phyloP scores from a whole-genome alignment of 2,797 vertebrate species.

The Gymnothorax javanicus region DNA sequence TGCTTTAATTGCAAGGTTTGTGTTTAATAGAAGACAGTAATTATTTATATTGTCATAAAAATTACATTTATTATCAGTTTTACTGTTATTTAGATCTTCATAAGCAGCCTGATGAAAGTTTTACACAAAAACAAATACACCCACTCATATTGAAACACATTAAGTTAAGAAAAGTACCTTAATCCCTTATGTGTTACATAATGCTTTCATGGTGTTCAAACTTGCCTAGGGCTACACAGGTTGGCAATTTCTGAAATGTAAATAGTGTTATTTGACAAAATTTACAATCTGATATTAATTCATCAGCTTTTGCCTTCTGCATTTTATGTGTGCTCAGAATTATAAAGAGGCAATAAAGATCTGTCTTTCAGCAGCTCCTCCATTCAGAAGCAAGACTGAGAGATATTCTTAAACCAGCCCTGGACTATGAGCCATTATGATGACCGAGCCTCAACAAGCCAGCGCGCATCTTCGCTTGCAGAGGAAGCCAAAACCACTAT shows the following conservation, averaged over 20 bases:
- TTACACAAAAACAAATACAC: background rate
- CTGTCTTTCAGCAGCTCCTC: conserved; percentile 45
- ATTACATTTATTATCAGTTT: too few relatives aligned
- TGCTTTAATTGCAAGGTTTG: background rate
- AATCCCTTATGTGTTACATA: background rate
- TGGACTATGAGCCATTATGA: conserved; percentile 68
- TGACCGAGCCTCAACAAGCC: conserved; percentile 66
- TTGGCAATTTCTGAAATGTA: background rate
- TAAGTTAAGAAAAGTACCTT: background rate
- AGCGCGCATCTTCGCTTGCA: conserved; percentile 40
- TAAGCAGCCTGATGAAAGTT: background rate
- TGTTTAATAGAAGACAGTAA: background rate
- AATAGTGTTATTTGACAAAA: background rate
- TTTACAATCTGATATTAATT: background rate
- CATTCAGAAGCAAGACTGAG: conserved; percentile 49
- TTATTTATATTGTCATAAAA: background rate
- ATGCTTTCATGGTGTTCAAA: background rate
- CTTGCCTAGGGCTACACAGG: background rate
- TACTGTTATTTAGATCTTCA: background rate
- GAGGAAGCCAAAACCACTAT: conserved; percentile 15
- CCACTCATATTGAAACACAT: background rate
- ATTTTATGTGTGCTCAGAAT: background rate
- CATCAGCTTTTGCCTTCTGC: background rate
- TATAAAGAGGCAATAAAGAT: conserved; percentile 30
- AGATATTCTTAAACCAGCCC: conserved; percentile 73